A percentile compares a stretch with the other conserved stretches of the same genome.
These are phyloP conservation scores for Corapipo altera DNA, from an alignment of 2,113 vertebrate species.

Conservation along the genomic window DNA sequence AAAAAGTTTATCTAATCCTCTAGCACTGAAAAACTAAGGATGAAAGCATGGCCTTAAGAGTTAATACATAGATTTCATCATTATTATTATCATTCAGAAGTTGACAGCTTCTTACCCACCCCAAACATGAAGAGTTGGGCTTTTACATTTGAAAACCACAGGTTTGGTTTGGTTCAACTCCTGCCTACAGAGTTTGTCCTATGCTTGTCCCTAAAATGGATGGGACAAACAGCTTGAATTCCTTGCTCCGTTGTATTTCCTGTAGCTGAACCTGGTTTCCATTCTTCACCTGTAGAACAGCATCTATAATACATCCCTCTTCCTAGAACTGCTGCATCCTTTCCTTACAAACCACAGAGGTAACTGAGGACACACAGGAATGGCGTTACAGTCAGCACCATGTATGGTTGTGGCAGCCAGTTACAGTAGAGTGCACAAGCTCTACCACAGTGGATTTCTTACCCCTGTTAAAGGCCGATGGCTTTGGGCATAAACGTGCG, in stretches of 20 bases:
- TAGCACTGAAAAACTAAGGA: constrained; percentile 48
- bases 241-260: background rate
- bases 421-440: fast-evolving
- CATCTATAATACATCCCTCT: fast-evolving
- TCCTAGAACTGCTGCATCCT: fast-evolving
- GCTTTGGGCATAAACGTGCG: background rate
- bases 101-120: background rate
- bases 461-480: background rate
- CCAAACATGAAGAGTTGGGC: background rate
- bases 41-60: constrained; percentile 32
- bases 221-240: background rate
- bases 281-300: background rate
- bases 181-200: background rate
- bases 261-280: background rate
- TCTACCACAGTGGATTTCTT: background rate
- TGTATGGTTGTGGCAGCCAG: background rate
- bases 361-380: fast-evolving
- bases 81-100: background rate
- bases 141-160: background rate
- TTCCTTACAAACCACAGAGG: fast-evolving
- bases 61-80: background rate
- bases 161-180: background rate
- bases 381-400: background rate
- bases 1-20: background rate
- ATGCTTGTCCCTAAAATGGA: background rate